Evolutionary conservation across 1,140 invertebrate species (phyloP).

Genomic region (Nymphalis io): DNA sequence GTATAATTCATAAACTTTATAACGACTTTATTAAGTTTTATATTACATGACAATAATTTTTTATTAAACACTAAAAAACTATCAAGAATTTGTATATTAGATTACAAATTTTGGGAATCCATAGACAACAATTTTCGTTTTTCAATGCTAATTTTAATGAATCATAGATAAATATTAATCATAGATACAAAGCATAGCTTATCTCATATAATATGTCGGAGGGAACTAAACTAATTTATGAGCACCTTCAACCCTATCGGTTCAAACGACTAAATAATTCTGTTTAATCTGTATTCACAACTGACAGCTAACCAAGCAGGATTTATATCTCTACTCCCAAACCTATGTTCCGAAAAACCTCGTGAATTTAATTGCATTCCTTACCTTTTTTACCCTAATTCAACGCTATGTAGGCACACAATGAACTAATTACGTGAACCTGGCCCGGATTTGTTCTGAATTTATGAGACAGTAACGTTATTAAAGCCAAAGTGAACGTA

Average conservation of each 20-base stretch:
- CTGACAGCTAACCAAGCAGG: constrained; percentile 22
- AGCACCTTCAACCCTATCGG: not conserved
- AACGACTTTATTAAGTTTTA: too few relatives aligned
- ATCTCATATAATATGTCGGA: too few relatives aligned
- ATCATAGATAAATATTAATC: too few relatives aligned
- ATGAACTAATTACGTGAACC: constrained; percentile 46
- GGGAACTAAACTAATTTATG: too few relatives aligned
- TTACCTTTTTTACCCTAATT: constrained; percentile 43
- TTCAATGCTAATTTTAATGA: too few relatives aligned
- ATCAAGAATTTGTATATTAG: too few relatives aligned
- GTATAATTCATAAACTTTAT: too few relatives aligned
- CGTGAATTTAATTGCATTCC: constrained; percentile 40
- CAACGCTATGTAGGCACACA: constrained; percentile 35
- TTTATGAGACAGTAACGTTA: constrained; percentile 57
- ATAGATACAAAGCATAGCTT: too few relatives aligned
- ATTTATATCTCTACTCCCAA: constrained; percentile 33
- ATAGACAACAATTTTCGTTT: too few relatives aligned
- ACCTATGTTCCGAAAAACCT: constrained; percentile 27
- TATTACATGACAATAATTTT: too few relatives aligned
- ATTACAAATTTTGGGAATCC: too few relatives aligned
- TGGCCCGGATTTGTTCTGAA: constrained; percentile 39
- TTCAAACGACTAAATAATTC: constrained; percentile 26
- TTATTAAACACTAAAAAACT: too few relatives aligned
- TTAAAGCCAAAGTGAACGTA: constrained; percentile 48
- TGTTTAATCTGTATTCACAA: constrained; percentile 34